Base-by-base conservation (phyloP, 30 jellyfish, hydroid and myxozoan species). In the Chrysaora quinquecirrha region DNA sequence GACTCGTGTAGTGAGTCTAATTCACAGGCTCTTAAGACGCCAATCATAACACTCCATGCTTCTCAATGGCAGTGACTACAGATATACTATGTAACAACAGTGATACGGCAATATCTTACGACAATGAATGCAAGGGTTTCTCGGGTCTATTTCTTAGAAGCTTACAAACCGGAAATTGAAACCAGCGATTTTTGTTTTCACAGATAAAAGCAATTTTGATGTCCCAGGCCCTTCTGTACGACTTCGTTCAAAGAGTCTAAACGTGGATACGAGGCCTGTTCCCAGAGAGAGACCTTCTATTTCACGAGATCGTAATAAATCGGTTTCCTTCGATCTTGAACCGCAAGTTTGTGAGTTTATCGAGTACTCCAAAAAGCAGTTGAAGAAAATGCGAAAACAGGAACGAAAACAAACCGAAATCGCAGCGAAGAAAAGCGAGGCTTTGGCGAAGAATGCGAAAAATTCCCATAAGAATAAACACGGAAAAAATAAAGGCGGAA, bases 341-440 rank as follows among this genome's bases (percentile, higher is more conserved):
- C 95, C 97, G 54, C 54, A 68, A 50, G 97, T 90, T 10, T 82
- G 85, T 35, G 97, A 90, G 61, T 90, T 90, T 67, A 68, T 64
- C 21, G 86, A 84, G 54, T 75, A 75, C 50, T 83, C 97, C n/a
- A 84, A 82, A 56, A 87, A 93, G 31, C 94, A 90, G 79, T 54
- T 96, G 87, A 90, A 90, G 82, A 58, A 66, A 71, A 84, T 50
- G 87, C 80, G 80, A 43, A 89, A 89, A 66, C 90, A 75, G 21
- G 91, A 78, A 28, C 70, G 89, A 25, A 78, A 78, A 32, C 89
- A 78, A 46, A 78, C 54, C 21, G 89, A 78, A 64, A 34, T 78
- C 22, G 81, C 72, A 1, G 80, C 89, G 27, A 78, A 78, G 46
- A 78, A 78, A 19, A 19, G 35, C 35, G 89, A 78, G 56, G 89